These are phyloP conservation scores for Hyposoter didymator DNA, from an alignment of 2,888 invertebrate genomes.

Conservation along the genomic window DNA sequence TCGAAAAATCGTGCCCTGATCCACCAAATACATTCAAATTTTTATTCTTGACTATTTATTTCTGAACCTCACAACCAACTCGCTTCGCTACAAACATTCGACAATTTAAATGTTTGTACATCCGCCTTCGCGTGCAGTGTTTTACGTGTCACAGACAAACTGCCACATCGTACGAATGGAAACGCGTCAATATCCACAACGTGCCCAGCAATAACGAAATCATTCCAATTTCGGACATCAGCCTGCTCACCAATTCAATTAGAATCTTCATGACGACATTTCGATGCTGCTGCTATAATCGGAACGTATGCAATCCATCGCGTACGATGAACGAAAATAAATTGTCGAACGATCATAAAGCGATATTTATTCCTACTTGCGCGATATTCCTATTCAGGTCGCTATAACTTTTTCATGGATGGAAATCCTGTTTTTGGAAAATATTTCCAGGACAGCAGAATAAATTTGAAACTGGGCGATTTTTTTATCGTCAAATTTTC, in stretches of 20 bases:
- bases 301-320: neutral
- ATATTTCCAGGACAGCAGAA: too few relatives aligned
- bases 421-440: too few relatives aligned
- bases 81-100: slow-evolving; percentile 5
- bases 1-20: slow-evolving; percentile 34
- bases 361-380: neutral
- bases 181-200: neutral
- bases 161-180: slow-evolving; percentile 31
- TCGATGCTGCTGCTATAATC: neutral
- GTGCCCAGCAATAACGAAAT: neutral
- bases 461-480: too few relatives aligned
- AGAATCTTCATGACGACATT: neutral
- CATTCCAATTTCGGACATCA: neutral
- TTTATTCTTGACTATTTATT: slow-evolving; percentile 49
- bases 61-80: slow-evolving; percentile 30
- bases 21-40: slow-evolving; percentile 49
- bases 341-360: neutral
- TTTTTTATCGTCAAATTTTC: too few relatives aligned
- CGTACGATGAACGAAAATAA: slow-evolving; percentile 1
- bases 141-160: slow-evolving; percentile 6
- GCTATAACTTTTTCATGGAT: too few relatives aligned
- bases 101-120: neutral
- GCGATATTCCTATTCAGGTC: neutral
- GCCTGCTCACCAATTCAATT: neutral
- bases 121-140: neutral